phyloP scores from a whole-genome alignment of 2,113 vertebrate species.

The Rhynchopsitta pachyrhyncha region DNA sequence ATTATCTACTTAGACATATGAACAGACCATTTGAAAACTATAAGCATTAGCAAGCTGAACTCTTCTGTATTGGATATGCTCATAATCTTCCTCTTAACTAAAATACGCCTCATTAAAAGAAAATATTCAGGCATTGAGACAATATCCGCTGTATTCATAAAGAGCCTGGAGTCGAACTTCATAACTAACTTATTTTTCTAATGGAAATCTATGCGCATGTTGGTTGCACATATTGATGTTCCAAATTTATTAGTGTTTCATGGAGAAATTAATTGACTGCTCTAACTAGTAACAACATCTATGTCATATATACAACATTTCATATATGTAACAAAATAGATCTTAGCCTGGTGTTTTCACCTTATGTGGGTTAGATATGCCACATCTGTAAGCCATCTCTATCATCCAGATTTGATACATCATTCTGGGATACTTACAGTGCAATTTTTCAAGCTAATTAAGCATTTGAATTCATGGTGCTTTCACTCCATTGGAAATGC shows the following conservation, averaged over 20 bases:
- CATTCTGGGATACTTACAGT: not conserved
- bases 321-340: not conserved
- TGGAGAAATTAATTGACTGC: not conserved
- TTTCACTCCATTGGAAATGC: not conserved
- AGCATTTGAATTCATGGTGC: not conserved
- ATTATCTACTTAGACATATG: slow-evolving; percentile 67
- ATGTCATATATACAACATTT: not conserved
- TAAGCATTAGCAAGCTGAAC: slow-evolving; percentile 23
- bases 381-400: not conserved
- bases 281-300: not conserved
- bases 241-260: not conserved
- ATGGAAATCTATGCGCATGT: not conserved
- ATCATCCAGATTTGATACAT: not conserved
- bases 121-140: slow-evolving; percentile 21
- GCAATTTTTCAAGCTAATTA: not conserved
- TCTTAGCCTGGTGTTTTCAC: not conserved
- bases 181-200: not conserved
- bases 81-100: slow-evolving; percentile 11
- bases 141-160: slow-evolving; percentile 34
- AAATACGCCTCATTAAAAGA: slow-evolving; percentile 31
- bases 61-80: not conserved
- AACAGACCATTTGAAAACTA: slow-evolving; percentile 47
- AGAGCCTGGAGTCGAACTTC: not conserved
- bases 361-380: not conserved
- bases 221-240: not conserved